Conservation (phyloP, 2,113 vertebrate species). For the Petromus typicus region DNA sequence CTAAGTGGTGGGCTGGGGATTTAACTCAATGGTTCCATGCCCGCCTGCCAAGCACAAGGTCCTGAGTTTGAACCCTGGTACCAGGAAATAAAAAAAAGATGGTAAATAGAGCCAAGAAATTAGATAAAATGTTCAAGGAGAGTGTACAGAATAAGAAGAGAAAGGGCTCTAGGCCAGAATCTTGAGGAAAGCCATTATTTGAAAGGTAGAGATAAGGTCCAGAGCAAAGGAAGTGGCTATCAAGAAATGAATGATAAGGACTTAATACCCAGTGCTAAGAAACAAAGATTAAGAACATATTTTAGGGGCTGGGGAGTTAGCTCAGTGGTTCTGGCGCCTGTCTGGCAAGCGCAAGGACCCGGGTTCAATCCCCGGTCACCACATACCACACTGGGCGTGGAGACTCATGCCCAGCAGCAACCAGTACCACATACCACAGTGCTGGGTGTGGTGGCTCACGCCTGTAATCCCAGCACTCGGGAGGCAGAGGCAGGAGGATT, state of each 20-base stretch:
- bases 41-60: too few relatives aligned
- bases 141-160: background rate
- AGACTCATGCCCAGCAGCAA: too few relatives aligned
- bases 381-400: too few relatives aligned
- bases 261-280: background rate
- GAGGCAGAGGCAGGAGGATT: too few relatives aligned
- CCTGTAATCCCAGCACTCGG: too few relatives aligned
- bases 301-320: background rate
- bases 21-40: too few relatives aligned
- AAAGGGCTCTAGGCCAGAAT: background rate
- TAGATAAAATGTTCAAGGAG: slow-evolving; percentile 36
- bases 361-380: too few relatives aligned
- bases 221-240: background rate
- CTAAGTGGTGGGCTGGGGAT: background rate
- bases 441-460: too few relatives aligned
- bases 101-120: slow-evolving; percentile 22
- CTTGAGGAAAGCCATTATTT: background rate
- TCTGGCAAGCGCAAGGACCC: too few relatives aligned
- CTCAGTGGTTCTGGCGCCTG: too few relatives aligned
- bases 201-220: background rate
- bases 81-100: background rate
- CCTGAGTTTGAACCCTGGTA: too few relatives aligned
- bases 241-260: background rate
- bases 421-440: too few relatives aligned
- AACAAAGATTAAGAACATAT: background rate